Base-by-base conservation (phyloP, 2,797 vertebrate species). In the Micrastur ruficollis region DNA sequence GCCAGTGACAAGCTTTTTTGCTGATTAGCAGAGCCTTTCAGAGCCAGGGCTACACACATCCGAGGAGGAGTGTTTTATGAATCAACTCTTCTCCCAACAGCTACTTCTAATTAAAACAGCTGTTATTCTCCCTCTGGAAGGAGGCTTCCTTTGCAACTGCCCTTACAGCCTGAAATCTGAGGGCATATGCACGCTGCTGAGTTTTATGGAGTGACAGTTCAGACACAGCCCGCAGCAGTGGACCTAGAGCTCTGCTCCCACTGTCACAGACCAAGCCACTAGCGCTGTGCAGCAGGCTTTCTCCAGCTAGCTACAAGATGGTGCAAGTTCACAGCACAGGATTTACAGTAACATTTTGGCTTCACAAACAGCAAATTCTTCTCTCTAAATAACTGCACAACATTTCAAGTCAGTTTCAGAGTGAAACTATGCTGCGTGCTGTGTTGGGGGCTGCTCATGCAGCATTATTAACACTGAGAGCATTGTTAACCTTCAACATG, bases 401-500 rank as follows among this genome's bases (percentile, higher is more conserved):
- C 58, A 32, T 75, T 75, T 31, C 65, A 84, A 92, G 86, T 3
- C 65, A 34, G 68, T 74, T 89, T 84, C 66, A 72, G 91, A 79
- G 70, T 5, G 32, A 58, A 89, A 29, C 56, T 66, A 78, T 2
- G 67, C 91, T 62, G 78, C 4, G 3, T 11, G 86, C 91, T 93
- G 71, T 0, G n/a, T 3, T 9, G 27, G 91, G 81, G 79, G 63
- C 81, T 63, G 91, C 91, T 88, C 87, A 25, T 4, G 0, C 72
- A n/a, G 93, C 65, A 42, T 44, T 16, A 13, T 2, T 25, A 91
- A 91, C 93, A 95, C 81, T 9, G 16, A 91, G 90, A 88, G 87
- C 80, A 63, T 59, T 93, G 94, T 94, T 92, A 96, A 89, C 79
- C 79, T 95, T 59, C 89, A 85, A 20, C 42, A 23, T 7, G 61